Base-by-base conservation (phyloP, 2,888 invertebrate genomes). In the Molanna angustata region DNA sequence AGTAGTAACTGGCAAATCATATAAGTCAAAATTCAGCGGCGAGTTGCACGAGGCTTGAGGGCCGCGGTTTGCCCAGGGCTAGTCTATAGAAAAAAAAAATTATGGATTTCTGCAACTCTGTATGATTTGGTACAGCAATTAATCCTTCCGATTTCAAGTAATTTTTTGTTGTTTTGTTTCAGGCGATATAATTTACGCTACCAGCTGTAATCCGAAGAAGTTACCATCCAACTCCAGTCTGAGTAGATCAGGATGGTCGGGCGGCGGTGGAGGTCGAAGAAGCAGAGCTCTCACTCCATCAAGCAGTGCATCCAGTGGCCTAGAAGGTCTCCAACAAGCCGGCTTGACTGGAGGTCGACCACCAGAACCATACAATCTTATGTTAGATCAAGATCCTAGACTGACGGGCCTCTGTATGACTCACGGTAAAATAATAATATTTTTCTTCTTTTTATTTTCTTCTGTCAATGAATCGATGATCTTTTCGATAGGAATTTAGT, bases 121-220 rank as follows among this genome's bases (percentile, higher is more conserved):
- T n/a, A n/a, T n/a, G n/a, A n/a, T n/a, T n/a, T n/a, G n/a, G n/a
- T n/a, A n/a, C n/a, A n/a, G n/a, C n/a, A n/a, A n/a, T n/a, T n/a
- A n/a, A n/a, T n/a, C n/a, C n/a, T n/a, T n/a, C n/a, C n/a, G n/a
- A n/a, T n/a, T n/a, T n/a, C n/a, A n/a, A n/a, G n/a, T n/a, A n/a
- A n/a, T n/a, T n/a, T n/a, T 14, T 17, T 16, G 4, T 37, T 17
- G 4, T 31, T 45, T 56, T 44, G 46, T 46, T 27, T 17, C 56
- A 76, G 76, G 74, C 63, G 76, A 76, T 61, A 76, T 76, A 63
- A 67, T 74, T 57, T 76, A 74, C 60, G 69, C 60, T 49, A 67
- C 65, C 16, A 74, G 56, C 32, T n/a, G n/a, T n/a, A 59, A 59
- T 42, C 56, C 59, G 16, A 59, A 59, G 47, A 59, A 59, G 20